Evolutionary conservation across 2,113 vertebrate species (phyloP).

Genomic region (Pelobates fuscus): DNA sequence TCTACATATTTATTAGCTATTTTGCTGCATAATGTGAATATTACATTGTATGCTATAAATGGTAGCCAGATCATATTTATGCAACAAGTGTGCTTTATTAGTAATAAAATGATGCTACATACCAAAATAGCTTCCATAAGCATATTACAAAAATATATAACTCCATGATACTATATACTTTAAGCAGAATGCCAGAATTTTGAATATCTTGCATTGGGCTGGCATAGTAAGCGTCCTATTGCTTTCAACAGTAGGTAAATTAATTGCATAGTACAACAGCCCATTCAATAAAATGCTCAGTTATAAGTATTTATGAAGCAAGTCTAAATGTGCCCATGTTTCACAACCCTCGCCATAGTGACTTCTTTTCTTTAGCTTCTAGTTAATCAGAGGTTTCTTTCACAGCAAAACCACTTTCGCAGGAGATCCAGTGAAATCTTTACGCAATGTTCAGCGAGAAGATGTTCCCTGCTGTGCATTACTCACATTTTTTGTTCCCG

Average conservation of each 20-base stretch:
- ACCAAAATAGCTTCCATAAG: too few relatives aligned
- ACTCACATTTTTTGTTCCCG: background rate
- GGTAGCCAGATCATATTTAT: too few relatives aligned
- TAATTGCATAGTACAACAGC: slow-evolving; percentile 14
- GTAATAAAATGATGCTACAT: too few relatives aligned
- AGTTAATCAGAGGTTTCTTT: slow-evolving; percentile 43
- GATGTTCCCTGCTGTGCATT: background rate
- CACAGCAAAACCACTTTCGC: slow-evolving; percentile 10
- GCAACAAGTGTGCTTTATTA: too few relatives aligned
- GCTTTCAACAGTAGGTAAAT: slow-evolving; percentile 27
- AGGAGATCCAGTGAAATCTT: background rate
- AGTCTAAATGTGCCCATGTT: slow-evolving; percentile 17
- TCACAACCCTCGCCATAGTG: slow-evolving; percentile 14
- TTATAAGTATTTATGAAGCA: slow-evolving; percentile 37
- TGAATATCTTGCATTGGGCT: background rate
- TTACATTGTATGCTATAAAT: too few relatives aligned
- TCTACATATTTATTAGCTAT: too few relatives aligned
- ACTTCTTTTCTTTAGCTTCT: slow-evolving; percentile 16
- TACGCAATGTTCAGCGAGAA: background rate
- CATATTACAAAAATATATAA: too few relatives aligned
- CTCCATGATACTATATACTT: too few relatives aligned
- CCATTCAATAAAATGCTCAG: slow-evolving; percentile 15
- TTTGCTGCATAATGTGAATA: too few relatives aligned
- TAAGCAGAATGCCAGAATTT: background rate
- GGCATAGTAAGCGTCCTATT: slow-evolving; percentile 18